Evolutionary conservation across 2,113 vertebrate species (phyloP).

Genomic region (Eudyptes chrysolophus): DNA sequence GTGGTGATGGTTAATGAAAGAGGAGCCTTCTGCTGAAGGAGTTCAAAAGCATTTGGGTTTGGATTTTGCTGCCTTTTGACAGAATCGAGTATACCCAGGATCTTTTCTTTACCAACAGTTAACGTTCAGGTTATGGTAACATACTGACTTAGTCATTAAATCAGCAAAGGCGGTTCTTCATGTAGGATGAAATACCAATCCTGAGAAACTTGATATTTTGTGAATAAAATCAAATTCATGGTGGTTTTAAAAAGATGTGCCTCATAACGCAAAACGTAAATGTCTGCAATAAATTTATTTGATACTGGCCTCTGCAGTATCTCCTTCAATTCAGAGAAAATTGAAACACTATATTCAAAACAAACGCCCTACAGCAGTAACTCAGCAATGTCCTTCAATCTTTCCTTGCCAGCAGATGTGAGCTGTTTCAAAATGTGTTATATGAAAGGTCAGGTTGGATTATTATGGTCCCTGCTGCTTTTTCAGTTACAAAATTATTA

Average conservation of each 20-base stretch:
- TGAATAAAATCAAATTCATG: background rate
- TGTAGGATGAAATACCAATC: background rate
- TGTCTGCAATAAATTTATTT: background rate
- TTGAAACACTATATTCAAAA: background rate
- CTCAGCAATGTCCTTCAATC: background rate
- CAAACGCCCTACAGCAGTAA: background rate
- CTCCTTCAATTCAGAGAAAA: background rate
- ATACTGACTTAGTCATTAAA: background rate
- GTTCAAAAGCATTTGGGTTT: background rate
- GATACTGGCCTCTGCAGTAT: background rate
- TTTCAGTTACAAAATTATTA: background rate
- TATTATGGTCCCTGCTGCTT: background rate
- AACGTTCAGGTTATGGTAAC: background rate
- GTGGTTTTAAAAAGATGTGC: background rate
- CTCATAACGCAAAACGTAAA: background rate
- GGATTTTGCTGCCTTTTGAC: background rate
- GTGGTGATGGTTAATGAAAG: background rate
- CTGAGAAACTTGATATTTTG: background rate
- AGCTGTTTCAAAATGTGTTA: background rate
- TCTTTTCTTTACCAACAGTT: background rate
- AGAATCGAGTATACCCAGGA: background rate
- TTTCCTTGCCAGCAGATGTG: background rate
- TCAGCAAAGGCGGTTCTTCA: background rate
- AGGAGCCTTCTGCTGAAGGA: background rate
- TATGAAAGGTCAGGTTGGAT: background rate